These are phyloP conservation scores for Anastrepha ludens DNA, from an alignment of 1,140 invertebrate genomes.

Conservation along the genomic window DNA sequence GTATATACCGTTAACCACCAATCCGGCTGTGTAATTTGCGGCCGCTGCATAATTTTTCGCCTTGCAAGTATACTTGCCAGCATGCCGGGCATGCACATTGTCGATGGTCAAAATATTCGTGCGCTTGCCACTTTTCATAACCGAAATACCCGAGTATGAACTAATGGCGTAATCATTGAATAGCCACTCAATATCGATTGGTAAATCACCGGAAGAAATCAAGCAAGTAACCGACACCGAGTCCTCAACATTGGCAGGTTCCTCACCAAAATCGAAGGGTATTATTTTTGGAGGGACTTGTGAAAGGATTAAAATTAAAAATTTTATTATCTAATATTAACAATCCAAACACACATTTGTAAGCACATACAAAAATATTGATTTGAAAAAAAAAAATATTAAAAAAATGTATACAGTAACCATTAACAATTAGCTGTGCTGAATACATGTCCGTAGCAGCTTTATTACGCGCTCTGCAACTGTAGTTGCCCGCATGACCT, in stretches of 20 bases:
- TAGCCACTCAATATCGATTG: conserved; percentile 83
- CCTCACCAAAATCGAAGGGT: conserved; percentile 80
- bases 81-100: conserved; percentile 82
- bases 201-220: conserved; percentile 85
- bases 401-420: conserved; percentile 75
- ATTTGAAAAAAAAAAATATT: conserved; percentile 46
- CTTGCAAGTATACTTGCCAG: conserved; percentile 87
- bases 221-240: conserved; percentile 84
- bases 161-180: conserved; percentile 81
- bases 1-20: conserved; percentile 82
- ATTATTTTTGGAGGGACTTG: conserved; percentile 74
- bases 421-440: conserved; percentile 83
- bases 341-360: neutral
- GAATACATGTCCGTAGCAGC: conserved; percentile 83
- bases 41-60: conserved; percentile 84
- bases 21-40: conserved; percentile 80
- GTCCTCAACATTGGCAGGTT: conserved; percentile 85
- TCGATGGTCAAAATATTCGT: conserved; percentile 86
- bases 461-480: conserved; percentile 83
- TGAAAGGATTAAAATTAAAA: conserved; percentile 19
- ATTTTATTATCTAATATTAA: neutral
- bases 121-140: conserved; percentile 84
- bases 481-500: conserved; percentile 81
- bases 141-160: conserved; percentile 80
- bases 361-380: conserved; percentile 64